Base-by-base conservation (phyloP, 1,140 invertebrate species). In the Stenopsyche tienmushanensis region DNA sequence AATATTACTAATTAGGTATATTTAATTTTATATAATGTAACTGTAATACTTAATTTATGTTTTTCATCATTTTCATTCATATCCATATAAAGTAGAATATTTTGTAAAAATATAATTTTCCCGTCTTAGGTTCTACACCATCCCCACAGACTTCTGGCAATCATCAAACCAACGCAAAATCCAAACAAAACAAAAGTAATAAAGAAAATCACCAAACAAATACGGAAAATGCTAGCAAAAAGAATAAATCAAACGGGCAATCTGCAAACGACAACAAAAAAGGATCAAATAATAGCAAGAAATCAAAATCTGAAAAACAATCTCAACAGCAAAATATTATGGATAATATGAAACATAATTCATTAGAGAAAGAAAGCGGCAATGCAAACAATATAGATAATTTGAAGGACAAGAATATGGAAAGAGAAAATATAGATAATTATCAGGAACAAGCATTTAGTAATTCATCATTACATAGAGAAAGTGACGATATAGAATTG, bases 151-250 rank as follows among this genome's bases (percentile, higher is more conserved):
- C 67, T 39, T 60, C 60, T 5, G 49, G 8, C 17, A 55, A 18
- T 44, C 45, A 64, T 44, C 60, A 63, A 62, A 62, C 24, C 20
- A 65, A 69, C 58, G 45, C 62, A 34, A 67, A 67, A 53, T 59
- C 60, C 21, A 64, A 64, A 44, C 57, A 67, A 23, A 55, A 29
- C 29, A 67, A 59, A 34, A 66, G 41, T 50, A 66, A 45, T 26
- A 71, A 74, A 66, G 68, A 64, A 69, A 75, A 76, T 69, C 74
- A 73, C 66, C 75, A 77, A 72, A 73, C 75, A 70, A 77, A 80
- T 75, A 75, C 73, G 52, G 78, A 77, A 75, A 75, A 74, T 42
- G 73, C 66, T 67, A 78, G 76, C 75, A 76, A 53, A 50, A 53
- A 26, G 44, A 42, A 59, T 17, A 66, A 58, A 66, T 25, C 67